Evolutionary conservation across 2,797 vertebrate genomes (phyloP).

Genomic region (Crocodylus rhombifer): DNA sequence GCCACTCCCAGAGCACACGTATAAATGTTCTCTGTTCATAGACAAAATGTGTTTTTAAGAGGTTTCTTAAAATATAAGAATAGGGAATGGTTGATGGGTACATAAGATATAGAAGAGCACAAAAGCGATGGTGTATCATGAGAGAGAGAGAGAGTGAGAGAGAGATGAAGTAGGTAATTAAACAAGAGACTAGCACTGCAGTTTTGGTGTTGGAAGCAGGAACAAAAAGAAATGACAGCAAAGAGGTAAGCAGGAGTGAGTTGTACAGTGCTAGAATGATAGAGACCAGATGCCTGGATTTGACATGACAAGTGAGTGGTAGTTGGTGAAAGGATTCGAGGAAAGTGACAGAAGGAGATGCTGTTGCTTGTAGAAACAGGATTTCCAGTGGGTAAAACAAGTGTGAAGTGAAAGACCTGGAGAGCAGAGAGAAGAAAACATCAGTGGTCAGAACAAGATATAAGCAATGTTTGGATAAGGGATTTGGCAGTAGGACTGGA

Average conservation of each 20-base stretch:
- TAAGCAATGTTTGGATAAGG: neutral
- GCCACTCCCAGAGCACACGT: too few relatives aligned
- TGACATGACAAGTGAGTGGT: neutral
- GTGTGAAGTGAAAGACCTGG: neutral
- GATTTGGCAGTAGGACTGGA: neutral
- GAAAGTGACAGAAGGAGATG: neutral
- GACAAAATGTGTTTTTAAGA: neutral
- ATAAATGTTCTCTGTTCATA: neutral
- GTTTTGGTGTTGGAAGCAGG: neutral
- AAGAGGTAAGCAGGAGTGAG: neutral
- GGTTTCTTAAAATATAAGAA: accelerated
- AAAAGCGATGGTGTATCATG: too few relatives aligned
- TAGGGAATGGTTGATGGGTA: neutral
- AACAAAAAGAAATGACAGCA: neutral
- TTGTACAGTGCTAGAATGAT: neutral
- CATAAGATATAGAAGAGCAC: neutral
- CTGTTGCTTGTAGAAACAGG: neutral
- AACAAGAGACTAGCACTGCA: neutral
- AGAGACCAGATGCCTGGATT: neutral
- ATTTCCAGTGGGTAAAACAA: neutral
- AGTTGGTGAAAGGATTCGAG: neutral
- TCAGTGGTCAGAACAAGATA: slow-evolving; percentile 5
- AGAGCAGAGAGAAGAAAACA: neutral
- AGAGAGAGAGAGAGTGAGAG: neutral
- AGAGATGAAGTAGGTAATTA: neutral